Conservation (phyloP, 2,113 vertebrate species). For the Bothrops jararaca region DNA sequence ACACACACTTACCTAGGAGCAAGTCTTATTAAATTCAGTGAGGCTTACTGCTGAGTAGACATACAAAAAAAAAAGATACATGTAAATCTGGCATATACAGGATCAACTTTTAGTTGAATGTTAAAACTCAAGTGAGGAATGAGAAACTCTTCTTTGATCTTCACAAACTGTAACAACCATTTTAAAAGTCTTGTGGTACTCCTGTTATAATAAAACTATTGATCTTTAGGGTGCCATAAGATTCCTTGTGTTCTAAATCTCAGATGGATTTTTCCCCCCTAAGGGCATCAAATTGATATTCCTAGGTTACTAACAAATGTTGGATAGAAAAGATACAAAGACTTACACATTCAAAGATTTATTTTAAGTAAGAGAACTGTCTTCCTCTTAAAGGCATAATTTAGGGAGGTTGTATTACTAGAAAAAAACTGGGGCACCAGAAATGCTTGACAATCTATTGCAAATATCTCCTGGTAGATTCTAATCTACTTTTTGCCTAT, state of each 20-base stretch:
- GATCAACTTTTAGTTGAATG: conserved; percentile 20
- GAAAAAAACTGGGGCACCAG: neutral
- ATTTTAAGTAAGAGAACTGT: neutral
- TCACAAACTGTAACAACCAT: neutral
- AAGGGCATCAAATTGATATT: neutral
- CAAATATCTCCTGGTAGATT: neutral
- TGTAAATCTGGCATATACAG: conserved; percentile 42
- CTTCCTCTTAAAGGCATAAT: neutral
- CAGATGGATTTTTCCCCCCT: neutral
- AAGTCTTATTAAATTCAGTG: neutral
- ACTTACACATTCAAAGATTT: neutral
- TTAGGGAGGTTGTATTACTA: neutral
- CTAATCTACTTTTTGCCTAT: neutral
- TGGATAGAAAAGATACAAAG: neutral
- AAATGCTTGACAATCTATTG: neutral
- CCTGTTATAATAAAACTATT: conserved; percentile 5
- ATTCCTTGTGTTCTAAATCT: neutral
- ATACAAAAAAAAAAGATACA: neutral
- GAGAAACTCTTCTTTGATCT: neutral
- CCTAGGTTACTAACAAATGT: neutral
- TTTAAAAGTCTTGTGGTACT: neutral
- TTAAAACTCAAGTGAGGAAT: neutral
- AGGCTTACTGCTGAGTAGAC: neutral
- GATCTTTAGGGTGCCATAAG: neutral
- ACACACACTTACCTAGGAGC: neutral